Percentiles rank a stretch among this genome's conserved stretches.
Conservation (phyloP, 2,113 vertebrate species). For the Ellobius talpinus region DNA sequence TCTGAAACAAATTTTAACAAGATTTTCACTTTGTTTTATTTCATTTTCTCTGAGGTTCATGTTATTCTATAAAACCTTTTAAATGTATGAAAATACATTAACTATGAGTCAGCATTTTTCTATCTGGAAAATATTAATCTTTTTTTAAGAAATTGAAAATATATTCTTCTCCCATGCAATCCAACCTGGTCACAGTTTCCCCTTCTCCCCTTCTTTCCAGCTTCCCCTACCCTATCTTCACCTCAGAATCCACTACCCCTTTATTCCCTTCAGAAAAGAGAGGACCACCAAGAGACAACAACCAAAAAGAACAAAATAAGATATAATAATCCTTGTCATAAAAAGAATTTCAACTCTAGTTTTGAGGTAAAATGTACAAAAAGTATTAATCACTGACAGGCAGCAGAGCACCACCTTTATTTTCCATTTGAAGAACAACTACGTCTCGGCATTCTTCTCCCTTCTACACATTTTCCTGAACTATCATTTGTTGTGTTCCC, state of each 20-base stretch:
- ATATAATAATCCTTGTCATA: background rate
- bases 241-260: accelerated
- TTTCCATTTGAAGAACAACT: background rate
- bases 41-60: background rate
- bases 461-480: background rate
- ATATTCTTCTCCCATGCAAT: background rate
- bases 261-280: background rate
- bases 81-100: background rate
- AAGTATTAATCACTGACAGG: background rate
- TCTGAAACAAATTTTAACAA: background rate
- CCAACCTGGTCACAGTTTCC: background rate
- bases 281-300: background rate
- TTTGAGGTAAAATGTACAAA: background rate
- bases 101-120: background rate
- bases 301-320: background rate
- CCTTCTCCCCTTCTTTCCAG: background rate
- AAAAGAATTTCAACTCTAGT: background rate
- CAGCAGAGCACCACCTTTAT: background rate
- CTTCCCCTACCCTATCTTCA: background rate
- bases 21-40: background rate
- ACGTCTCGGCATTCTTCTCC: background rate
- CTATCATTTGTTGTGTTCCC: background rate
- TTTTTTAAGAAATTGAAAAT: background rate
- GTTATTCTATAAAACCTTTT: background rate
- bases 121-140: background rate